These are phyloP conservation scores for Drosophila sp. DNA, from an alignment of 1,140 invertebrate genomes.

Conservation along the genomic window DNA sequence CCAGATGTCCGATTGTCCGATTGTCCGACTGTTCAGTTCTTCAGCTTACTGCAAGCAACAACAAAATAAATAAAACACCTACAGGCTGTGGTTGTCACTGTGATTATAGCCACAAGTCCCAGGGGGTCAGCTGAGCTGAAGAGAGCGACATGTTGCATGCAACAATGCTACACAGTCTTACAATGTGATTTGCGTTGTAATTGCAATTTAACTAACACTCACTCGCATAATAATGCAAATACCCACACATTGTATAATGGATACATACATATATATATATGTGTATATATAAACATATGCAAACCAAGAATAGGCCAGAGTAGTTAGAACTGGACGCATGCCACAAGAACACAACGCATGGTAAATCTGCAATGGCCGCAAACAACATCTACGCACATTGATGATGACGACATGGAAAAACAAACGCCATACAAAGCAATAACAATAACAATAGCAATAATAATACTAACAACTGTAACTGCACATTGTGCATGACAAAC, in stretches of 20 bases:
- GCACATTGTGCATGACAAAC: slow-evolving; percentile 68
- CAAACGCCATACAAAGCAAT: slow-evolving; percentile 44
- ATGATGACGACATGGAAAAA: slow-evolving; percentile 49
- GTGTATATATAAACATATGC: background rate
- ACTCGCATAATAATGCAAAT: slow-evolving; percentile 72
- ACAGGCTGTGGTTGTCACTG: slow-evolving; percentile 16
- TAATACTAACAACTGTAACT: slow-evolving; percentile 28
- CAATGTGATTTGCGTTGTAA: slow-evolving; percentile 72
- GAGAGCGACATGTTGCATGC: slow-evolving; percentile 22
- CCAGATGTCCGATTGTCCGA: slow-evolving; percentile 2
- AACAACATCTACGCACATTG: slow-evolving; percentile 32
- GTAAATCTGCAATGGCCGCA: slow-evolving; percentile 43
- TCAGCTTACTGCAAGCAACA: background rate
- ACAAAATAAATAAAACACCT: slow-evolving; percentile 39
- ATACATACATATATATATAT: too few relatives aligned
- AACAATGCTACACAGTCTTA: slow-evolving; percentile 37
- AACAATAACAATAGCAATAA: slow-evolving; percentile 18
- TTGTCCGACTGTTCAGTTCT: background rate
- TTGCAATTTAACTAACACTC: slow-evolving; percentile 81
- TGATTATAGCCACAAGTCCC: slow-evolving; percentile 31
- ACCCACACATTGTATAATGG: background rate
- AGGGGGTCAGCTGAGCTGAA: slow-evolving; percentile 8
- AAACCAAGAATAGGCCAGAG: slow-evolving; percentile 11
- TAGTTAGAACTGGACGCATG: slow-evolving; percentile 21
- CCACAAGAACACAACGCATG: slow-evolving; percentile 38